These are phyloP conservation scores for Papilio helenus DNA, from an alignment of 1,140 invertebrate species.

Conservation along the genomic window DNA sequence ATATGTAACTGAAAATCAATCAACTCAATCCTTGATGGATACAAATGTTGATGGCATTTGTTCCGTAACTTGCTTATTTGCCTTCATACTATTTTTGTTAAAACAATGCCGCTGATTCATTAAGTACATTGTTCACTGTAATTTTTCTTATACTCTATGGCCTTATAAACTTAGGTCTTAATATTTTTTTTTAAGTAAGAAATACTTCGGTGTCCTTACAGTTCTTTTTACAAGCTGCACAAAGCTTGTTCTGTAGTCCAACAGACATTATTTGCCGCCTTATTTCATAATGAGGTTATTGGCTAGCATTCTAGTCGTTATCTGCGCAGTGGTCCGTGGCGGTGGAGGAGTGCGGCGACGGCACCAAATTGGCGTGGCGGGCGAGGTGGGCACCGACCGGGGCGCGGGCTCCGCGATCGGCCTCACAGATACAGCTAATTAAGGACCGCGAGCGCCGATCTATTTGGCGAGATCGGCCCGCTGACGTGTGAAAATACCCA, in stretches of 20 bases:
- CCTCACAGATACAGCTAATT: slow-evolving; percentile 77
- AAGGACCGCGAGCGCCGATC: slow-evolving; percentile 77
- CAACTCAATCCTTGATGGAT: background rate
- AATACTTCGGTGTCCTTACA: slow-evolving; percentile 50
- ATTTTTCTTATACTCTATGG: too few relatives aligned
- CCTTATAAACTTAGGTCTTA: background rate
- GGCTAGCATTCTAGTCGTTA: slow-evolving; percentile 77
- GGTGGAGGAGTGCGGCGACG: slow-evolving; percentile 69
- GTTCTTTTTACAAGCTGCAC: slow-evolving; percentile 59
- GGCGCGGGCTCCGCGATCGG: slow-evolving; percentile 71
- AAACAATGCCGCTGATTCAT: too few relatives aligned
- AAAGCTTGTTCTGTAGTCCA: slow-evolving; percentile 66
- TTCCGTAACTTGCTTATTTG: too few relatives aligned
- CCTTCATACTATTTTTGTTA: too few relatives aligned
- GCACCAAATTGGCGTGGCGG: slow-evolving; percentile 80
- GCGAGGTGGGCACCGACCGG: slow-evolving; percentile 35
- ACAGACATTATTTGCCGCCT: slow-evolving; percentile 67
- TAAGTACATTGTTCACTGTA: too few relatives aligned
- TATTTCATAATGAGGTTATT: slow-evolving; percentile 83
- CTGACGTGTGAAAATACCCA: slow-evolving; percentile 82
- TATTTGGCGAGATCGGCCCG: slow-evolving; percentile 79
- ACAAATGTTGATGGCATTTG: background rate
- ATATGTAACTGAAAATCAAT: too few relatives aligned
- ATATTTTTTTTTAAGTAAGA: slow-evolving; percentile 29
- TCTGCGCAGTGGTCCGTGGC: slow-evolving; percentile 69